Evolutionary conservation across 2,797 vertebrate species (phyloP).

Genomic region (Austrolebias charrua): DNA sequence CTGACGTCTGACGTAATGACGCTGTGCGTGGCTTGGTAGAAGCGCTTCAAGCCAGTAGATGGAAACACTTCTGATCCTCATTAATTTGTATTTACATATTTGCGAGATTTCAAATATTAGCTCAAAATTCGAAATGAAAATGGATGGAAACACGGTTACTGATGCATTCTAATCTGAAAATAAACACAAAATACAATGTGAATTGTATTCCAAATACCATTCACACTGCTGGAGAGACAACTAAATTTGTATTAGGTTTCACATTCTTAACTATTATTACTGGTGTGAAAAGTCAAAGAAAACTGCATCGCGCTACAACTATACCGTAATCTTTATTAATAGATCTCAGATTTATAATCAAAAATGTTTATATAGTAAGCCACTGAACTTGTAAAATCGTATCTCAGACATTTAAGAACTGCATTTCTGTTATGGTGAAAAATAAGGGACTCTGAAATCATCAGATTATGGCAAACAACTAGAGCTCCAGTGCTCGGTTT

Average conservation of each 20-base stretch:
- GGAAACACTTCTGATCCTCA: no score
- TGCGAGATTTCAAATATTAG: no score
- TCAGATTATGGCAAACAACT: background rate
- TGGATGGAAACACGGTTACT: no score
- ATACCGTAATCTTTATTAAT: slow-evolving; percentile 25
- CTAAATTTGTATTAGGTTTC: slow-evolving; percentile 67
- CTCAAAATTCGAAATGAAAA: no score
- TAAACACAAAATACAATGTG: slow-evolving; percentile 22
- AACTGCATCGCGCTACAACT: slow-evolving; percentile 29
- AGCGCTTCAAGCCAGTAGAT: no score
- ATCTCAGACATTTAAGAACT: background rate
- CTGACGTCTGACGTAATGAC: no score
- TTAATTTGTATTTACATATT: no score
- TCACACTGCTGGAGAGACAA: slow-evolving; percentile 40
- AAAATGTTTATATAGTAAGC: slow-evolving; percentile 1
- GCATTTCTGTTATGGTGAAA: slow-evolving; percentile 46
- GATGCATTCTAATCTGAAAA: slow-evolving; percentile 36
- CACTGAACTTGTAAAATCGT: slow-evolving; percentile 4
- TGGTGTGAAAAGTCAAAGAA: slow-evolving; percentile 25
- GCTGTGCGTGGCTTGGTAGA: no score
- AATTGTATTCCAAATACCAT: slow-evolving; percentile 24
- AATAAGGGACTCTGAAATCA: slow-evolving; percentile 32
- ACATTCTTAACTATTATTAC: slow-evolving; percentile 42
- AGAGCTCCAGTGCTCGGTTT: background rate
- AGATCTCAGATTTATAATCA: slow-evolving; percentile 8